Evolutionary conservation across 2,113 vertebrate species (phyloP).

Genomic region (Rhadina sibilatrix): DNA sequence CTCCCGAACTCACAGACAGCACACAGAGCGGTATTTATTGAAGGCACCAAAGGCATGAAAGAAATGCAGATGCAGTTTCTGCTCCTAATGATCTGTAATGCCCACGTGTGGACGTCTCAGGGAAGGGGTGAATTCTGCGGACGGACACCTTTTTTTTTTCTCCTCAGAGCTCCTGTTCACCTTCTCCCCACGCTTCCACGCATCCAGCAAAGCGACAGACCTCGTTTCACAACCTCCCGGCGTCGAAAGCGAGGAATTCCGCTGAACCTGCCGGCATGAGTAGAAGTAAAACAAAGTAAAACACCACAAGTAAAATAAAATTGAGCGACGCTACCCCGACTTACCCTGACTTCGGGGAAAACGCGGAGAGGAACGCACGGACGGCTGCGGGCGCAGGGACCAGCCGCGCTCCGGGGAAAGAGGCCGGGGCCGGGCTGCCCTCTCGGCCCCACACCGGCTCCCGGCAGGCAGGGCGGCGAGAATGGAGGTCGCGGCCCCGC

Average conservation of each 20-base stretch:
- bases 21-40: accelerated
- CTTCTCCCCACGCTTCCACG: not conserved
- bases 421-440: not conserved
- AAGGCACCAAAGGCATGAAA: not conserved
- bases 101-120: not conserved
- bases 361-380: not conserved
- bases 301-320: not conserved
- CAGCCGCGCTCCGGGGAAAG: not conserved
- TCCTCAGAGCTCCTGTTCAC: not conserved
- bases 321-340: not conserved
- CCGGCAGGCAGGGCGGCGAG: not conserved
- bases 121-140: not conserved
- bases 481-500: not conserved
- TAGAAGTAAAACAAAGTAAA: not conserved
- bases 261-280: not conserved
- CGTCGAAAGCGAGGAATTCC: not conserved
- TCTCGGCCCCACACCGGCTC: not conserved
- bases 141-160: not conserved
- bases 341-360: not conserved
- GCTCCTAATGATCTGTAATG: not conserved
- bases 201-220: not conserved
- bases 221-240: not conserved
- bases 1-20: not conserved
- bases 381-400: not conserved
- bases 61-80: not conserved